Conservation (phyloP, 1,140 invertebrate species). For the Sitobion miscanthi region DNA sequence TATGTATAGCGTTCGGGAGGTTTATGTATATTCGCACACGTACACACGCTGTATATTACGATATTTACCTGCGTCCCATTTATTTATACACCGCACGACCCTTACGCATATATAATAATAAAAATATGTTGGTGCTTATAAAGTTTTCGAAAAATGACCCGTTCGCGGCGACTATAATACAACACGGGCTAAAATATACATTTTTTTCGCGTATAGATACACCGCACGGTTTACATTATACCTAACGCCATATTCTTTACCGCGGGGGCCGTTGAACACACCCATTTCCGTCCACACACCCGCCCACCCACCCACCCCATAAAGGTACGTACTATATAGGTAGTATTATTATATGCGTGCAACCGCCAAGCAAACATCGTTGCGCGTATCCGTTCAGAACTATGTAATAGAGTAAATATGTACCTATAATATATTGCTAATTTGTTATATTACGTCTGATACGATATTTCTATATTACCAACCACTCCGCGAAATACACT, state of each 20-base stretch:
- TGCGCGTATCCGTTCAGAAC: background rate
- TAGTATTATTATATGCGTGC: background rate
- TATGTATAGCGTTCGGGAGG: background rate
- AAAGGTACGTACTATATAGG: too few relatives aligned
- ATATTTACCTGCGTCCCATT: slow-evolving; percentile 4
- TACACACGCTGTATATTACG: background rate
- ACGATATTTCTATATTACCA: background rate
- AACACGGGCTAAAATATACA: background rate
- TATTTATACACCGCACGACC: background rate
- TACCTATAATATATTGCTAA: background rate
- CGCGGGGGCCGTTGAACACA: background rate
- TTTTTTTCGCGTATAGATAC: background rate
- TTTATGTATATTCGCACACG: background rate
- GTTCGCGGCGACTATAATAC: background rate
- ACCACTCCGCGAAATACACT: background rate
- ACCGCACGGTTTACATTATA: background rate
- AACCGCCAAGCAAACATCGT: background rate
- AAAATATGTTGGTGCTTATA: background rate
- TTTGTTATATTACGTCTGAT: background rate
- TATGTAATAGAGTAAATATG: background rate
- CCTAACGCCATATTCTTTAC: too few relatives aligned
- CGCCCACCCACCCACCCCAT: background rate
- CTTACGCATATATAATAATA: background rate
- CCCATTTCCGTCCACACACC: too few relatives aligned
- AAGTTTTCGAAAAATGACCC: background rate